These are phyloP conservation scores for Hippocampus guttulatus DNA, from an alignment of 2,113 vertebrate genomes.

Conservation along the genomic window DNA sequence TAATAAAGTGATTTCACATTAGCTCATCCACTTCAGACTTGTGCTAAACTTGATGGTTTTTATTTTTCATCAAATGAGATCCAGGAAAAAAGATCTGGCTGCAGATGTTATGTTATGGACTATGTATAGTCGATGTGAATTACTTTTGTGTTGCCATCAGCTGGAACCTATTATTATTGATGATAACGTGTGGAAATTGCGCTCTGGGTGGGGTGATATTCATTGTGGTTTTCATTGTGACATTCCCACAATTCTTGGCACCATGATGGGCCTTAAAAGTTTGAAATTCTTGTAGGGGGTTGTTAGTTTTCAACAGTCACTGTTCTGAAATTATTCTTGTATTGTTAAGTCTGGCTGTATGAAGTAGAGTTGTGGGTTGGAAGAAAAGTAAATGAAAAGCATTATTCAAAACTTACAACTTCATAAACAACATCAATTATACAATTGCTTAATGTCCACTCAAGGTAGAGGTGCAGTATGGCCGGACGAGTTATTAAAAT, in stretches of 20 bases:
- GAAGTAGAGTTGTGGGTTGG: background rate
- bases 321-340: no score
- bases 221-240: background rate
- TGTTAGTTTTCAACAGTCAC: no score
- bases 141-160: background rate
- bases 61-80: background rate
- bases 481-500: no score
- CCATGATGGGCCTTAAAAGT: background rate
- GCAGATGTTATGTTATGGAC: background rate
- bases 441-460: no score
- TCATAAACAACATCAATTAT: background rate
- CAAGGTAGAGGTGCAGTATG: no score
- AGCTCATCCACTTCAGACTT: background rate
- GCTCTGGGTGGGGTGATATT: background rate
- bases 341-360: background rate
- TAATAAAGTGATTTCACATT: background rate
- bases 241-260: background rate
- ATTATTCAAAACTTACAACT: background rate
- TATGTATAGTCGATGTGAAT: slow-evolving; percentile 1
- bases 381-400: background rate
- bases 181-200: background rate
- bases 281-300: no score
- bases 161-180: background rate
- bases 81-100: background rate
- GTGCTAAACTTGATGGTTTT: background rate